Evolutionary conservation across 2,113 vertebrate genomes (phyloP), one percentile per base, ranked within the genome.

Genomic region (Symphodus melops): DNA sequence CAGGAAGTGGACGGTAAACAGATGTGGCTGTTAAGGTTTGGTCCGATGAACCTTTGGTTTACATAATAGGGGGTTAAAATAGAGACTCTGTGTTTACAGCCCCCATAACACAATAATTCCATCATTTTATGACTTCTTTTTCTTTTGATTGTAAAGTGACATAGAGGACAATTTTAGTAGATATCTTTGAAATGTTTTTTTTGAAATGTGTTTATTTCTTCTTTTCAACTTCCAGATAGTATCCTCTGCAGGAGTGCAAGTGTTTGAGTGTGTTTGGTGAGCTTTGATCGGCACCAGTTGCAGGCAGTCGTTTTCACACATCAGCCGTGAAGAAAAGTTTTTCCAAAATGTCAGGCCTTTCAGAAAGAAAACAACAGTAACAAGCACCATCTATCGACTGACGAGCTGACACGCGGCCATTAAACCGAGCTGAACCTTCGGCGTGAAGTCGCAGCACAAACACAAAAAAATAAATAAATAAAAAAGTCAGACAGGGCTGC

Each of bases 381-480:
- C 65, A 68, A 71, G 68, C 67, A 33, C 54, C 57, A 23, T 78
- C 70, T 61, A 65, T 76, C 62, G 52, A 68, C 80, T 88, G 88
- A 86, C 88, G 52, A 58, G 68, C 63, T 85, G 86, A 89, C 89
- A 88, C 72, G 79, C 33, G 9, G 83, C 79, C 67, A 84, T 89
- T 89, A 88, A 85, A 76, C 67, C 52, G 56, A 13, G 54, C 21
- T 81, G 73, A 86, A 85, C 68, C 69, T 60, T 49, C 75, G 86
- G 79, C 46, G 60, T 63, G 60, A 61, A 82, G 56, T 75, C n/a
- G 2, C 42, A 23, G 41, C 49, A 21, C n/a, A 41, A 51, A 79
- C n/a, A n/a, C n/a, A n/a, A n/a, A n/a, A n/a, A n/a, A n/a, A n/a
- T n/a, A n/a, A n/a, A n/a, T n/a, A n/a, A n/a, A n/a, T n/a, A n/a